Evolutionary conservation across 2,113 vertebrate genomes (phyloP), one percentile per base, ranked within the genome.

Genomic region (Corythornis madagascariensis): DNA sequence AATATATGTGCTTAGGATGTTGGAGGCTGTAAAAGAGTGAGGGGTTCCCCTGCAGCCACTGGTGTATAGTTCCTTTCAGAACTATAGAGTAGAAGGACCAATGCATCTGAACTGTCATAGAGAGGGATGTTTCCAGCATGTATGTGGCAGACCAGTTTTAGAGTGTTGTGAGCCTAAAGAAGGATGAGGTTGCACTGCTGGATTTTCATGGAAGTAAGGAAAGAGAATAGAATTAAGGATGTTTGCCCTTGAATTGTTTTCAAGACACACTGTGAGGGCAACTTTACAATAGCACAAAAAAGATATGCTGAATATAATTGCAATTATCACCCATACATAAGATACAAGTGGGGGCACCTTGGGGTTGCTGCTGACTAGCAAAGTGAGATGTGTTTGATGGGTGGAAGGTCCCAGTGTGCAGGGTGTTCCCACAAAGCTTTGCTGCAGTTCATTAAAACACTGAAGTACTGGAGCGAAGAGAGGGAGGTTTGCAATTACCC

Each of bases 1-100:
- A 47, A 26, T 18, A 3, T 0, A 0, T 0, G 1, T 26, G 14
- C 5, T 29, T 5, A 47, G 25, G 25, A 66, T 59, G 33, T 33
- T 9, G 6, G 45, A 56, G 13, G 45, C 13, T 45, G 56, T 40
- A 38, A 20, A 57, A 24, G 38, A 33, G 15, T 2, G 53, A 69
- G 35, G 0, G 3, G 8, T 13, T 82, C 11, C 15, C 7, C 19
- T 3, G 1, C 8, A 38, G 57, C 25, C 64, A 33, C 45, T 1
- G 4, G 33, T 20, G 45, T 42, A 2, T 25, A 7, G 9, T 40
- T 76, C 25, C 40, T 10, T 72, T 55, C 25, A 0, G 38, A 38
- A 38, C 38, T 38, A 38, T 38, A 38, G 14, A 26, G 26, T 16
- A 5, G 6, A 3, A 43, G 29, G 60, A 29, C 26, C 59, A n/a